phyloP scores from a whole-genome alignment of 2,888 invertebrate genomes.

The Cephus pygmeus region DNA sequence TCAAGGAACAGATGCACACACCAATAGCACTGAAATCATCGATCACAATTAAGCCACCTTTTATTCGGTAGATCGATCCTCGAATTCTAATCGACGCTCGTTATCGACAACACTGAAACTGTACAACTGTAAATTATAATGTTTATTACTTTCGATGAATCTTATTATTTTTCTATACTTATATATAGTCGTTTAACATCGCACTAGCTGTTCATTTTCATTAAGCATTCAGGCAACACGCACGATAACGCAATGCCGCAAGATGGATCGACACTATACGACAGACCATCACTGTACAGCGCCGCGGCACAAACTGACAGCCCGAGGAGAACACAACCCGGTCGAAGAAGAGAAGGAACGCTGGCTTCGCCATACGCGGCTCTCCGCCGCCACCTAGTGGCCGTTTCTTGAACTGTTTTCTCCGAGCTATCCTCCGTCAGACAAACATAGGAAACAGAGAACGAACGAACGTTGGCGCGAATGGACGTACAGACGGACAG shows the following conservation, averaged over 20 bases:
- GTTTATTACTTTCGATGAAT: not conserved
- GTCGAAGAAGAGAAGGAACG: slow-evolving; percentile 31
- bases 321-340: slow-evolving; percentile 41
- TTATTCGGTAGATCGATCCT: not conserved
- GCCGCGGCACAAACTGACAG: slow-evolving; percentile 65
- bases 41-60: slow-evolving; percentile 33
- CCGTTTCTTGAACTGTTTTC: slow-evolving; percentile 33
- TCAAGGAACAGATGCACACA: slow-evolving; percentile 39
- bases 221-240: not conserved
- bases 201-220: slow-evolving; percentile 1
- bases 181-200: not conserved
- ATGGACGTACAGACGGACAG: not conserved
- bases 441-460: not conserved
- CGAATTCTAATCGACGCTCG: not conserved
- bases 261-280: slow-evolving; percentile 22
- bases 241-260: slow-evolving; percentile 17
- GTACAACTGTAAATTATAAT: not conserved
- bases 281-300: slow-evolving; percentile 51
- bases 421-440: slow-evolving; percentile 25
- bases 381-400: slow-evolving; percentile 51
- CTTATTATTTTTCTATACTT: not conserved
- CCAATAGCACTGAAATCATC: slow-evolving; percentile 39
- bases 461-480: not conserved
- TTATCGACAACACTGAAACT: not conserved
- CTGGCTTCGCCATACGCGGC: slow-evolving; percentile 2